Conservation (phyloP, 2,888 invertebrate genomes). For the Callinectes sapidus region DNA sequence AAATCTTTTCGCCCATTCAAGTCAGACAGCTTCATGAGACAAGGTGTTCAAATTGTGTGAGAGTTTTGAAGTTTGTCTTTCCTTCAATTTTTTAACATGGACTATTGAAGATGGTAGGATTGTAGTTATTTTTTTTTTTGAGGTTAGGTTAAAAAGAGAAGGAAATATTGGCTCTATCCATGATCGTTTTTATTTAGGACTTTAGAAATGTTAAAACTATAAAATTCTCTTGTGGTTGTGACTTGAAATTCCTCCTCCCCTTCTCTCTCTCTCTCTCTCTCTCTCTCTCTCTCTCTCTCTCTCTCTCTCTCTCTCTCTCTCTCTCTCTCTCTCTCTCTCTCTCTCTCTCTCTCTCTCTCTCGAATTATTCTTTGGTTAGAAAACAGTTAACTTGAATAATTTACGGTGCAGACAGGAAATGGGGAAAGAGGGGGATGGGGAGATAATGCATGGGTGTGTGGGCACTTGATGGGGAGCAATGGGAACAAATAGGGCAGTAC, state of each 20-base stretch:
- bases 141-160: too few relatives aligned
- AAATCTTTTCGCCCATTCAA: too few relatives aligned
- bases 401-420: too few relatives aligned
- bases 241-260: neutral
- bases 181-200: neutral
- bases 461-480: neutral
- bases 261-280: conserved; percentile 19
- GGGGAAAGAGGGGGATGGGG: neutral
- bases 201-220: neutral
- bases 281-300: neutral
- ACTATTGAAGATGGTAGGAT: too few relatives aligned
- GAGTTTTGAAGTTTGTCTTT: too few relatives aligned
- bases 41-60: too few relatives aligned
- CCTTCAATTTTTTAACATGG: too few relatives aligned
- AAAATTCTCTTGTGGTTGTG: neutral
- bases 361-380: neutral
- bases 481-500: neutral
- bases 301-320: conserved; percentile 13
- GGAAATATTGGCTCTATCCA: too few relatives aligned
- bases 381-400: too few relatives aligned
- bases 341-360: too few relatives aligned
- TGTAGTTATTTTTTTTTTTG: too few relatives aligned
- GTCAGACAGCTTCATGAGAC: too few relatives aligned
- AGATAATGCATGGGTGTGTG: neutral
- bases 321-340: conserved; percentile 3